Base-by-base conservation (phyloP, 2,113 vertebrate genomes). In the Chrysemys picta region DNA sequence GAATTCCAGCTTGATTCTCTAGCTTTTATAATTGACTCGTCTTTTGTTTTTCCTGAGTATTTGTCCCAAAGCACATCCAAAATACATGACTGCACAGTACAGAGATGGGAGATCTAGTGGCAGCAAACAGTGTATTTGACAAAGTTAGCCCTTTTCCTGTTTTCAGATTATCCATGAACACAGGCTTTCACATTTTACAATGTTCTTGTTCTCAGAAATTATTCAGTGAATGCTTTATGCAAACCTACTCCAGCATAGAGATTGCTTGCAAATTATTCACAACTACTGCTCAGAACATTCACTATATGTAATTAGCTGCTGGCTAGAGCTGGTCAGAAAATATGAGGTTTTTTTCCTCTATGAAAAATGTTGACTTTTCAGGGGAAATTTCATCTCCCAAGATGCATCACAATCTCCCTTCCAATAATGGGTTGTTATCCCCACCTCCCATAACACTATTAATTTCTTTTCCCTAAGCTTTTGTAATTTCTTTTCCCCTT, bases 1-100 rank as follows among this genome's bases (percentile, higher is more conserved):
- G 94, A 96, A 96, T 96, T 94, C 93, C 52, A 88, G 84, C 82
- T 81, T 79, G 83, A 93, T 90, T 95, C 91, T 84, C 89, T 91
- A 88, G 80, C 76, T 95, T 97, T 97, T 91, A 86, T 92, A 94
- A 96, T 92, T 93, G 95, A 91, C 95, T 90, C 81, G 94, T 85
- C 95, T 87, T 90, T 95, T 96, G 87, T 93, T 97, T 88, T 93
- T 83, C 93, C 31, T 95, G 96, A 91, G 92, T 88, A 94, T 96
- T 96, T 96, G 94, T 24, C 72, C 86, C 88, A 87, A 95, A 96
- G 88, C 93, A 93, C 89, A 96, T 94, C 90, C 88, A 93, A 95
- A 95, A 96, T 97, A 94, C 91, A 87, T 11, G 94, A 95, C 91
- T 95, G 87, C 79, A 93, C 81, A 95, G 80, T 86, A 95, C 42